Evolutionary conservation across 1,140 invertebrate genomes (phyloP).

Genomic region (Maniola jurtina): DNA sequence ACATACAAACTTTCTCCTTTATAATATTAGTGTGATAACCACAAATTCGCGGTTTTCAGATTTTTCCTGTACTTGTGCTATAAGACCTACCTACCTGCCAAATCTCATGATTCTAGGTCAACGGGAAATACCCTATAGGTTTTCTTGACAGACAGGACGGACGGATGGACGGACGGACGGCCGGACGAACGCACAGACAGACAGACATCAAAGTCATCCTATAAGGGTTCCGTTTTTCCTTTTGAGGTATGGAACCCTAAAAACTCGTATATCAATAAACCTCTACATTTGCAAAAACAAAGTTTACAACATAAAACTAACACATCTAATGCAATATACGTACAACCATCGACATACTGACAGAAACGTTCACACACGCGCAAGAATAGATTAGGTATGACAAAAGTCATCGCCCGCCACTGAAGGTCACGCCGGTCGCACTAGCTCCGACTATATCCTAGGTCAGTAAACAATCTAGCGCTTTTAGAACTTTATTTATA

Average conservation of each 20-base stretch:
- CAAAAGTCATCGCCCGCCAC: constrained; percentile 8
- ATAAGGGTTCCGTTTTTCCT: too few species aligned
- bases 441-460: constrained; percentile 7
- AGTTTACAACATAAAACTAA: neutral
- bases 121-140: too few species aligned
- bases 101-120: too few species aligned
- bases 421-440: constrained; percentile 19
- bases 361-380: neutral
- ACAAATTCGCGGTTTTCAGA: too few species aligned
- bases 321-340: neutral
- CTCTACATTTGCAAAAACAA: neutral
- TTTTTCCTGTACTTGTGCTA: too few species aligned
- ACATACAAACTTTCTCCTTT: too few species aligned
- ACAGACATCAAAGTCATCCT: too few species aligned
- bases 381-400: neutral
- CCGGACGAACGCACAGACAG: too few species aligned
- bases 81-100: too few species aligned
- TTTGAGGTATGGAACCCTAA: neutral
- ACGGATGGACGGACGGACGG: too few species aligned
- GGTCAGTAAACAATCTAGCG: neutral
- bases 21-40: too few species aligned
- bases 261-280: neutral
- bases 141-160: too few species aligned
- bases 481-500: neutral
- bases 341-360: neutral